Evolutionary conservation across 1,140 invertebrate species (phyloP), one percentile per base, ranked within the genome.

Genomic region (Zaprionus capensis): DNA sequence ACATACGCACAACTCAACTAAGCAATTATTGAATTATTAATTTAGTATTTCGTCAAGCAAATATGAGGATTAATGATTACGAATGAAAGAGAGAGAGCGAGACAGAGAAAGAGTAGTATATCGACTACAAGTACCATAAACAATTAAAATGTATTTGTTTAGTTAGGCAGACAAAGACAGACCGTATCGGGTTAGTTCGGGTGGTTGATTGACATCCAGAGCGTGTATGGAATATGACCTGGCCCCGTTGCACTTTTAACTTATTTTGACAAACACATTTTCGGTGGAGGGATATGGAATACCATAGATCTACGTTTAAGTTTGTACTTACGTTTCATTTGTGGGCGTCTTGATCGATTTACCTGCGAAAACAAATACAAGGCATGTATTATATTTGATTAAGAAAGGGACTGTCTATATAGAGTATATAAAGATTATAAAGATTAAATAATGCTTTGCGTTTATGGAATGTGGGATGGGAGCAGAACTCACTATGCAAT

Each of bases 261-360:
- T 75, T 79, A 79, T 88, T 90, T 81, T 76, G 69, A 88, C 78
- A 76, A 57, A 59, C 26, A 61, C 26, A 36, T 72, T 14, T 51
- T 51, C n/a, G n/a, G 9, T 46, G 36, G 41, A 20, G 17, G 46
- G 17, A 31, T 28, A 5, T 36, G 14, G 46, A 20, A 28, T 56
- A 46, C 31, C 12, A 66, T 58, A 20, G 24, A 49, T 28, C 26
- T 7, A 24, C 0, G 17, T 24, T 12, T 68, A n/a, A 15, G 7
- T 56, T 5, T 36, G 44, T 82, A 92, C 91, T 92, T 91, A 92
- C 91, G 91, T 92, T 92, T 92, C 91, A 44, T 88, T 92, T 73
- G 91, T 91, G 63, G 87, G 77, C 73, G 91, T 91, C 75, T 92
- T 92, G 31, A 91, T 76, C n/a, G 91, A 92, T 91, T 92, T 92